These are phyloP conservation scores for Montipora cactus DNA, from an alignment of 64 coral and sea anemone species.

Conservation along the genomic window DNA sequence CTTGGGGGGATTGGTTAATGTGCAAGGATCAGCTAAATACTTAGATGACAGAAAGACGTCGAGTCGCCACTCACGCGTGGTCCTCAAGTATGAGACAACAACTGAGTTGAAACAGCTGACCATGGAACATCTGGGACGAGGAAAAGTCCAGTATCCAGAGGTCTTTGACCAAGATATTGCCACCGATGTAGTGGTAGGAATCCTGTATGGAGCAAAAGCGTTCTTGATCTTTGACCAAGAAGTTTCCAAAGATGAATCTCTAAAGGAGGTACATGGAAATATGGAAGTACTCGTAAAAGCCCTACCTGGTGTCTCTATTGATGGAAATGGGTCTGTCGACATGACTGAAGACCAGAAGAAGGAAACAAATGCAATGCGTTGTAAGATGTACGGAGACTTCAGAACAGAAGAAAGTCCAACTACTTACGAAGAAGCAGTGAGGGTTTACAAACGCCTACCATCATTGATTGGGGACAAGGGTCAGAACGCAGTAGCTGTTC, in stretches of 20 bases:
- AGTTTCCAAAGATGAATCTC: no score
- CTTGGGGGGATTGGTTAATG: no score
- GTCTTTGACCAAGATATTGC: constrained; percentile 45
- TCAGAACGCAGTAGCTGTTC: constrained; percentile 43
- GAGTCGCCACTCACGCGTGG: constrained; percentile 49
- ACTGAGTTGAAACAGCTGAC: constrained; percentile 47
- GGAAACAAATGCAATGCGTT: constrained; percentile 25
- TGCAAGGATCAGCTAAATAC: no score
- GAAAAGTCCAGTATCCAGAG: constrained; percentile 24
- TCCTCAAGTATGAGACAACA: constrained; percentile 63
- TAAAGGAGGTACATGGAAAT: not conserved
- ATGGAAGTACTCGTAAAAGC: not conserved
- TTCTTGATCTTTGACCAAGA: no score
- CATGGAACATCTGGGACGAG: constrained; percentile 40
- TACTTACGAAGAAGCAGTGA: constrained; percentile 57
- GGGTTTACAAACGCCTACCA: constrained; percentile 47
- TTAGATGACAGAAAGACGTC: constrained; percentile 45
- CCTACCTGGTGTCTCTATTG: no score
- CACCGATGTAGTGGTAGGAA: constrained; percentile 59
- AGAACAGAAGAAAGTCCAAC: constrained; percentile 19
- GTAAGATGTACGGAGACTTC: constrained; percentile 61
- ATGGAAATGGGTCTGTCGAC: not conserved
- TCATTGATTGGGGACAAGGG: constrained; percentile 54
- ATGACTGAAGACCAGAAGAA: constrained; percentile 34
- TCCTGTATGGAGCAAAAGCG: no score